Evolutionary conservation across 2,888 invertebrate species (phyloP), one percentile per base, ranked within the genome.

Genomic region (Drosophila paucipuncta): DNA sequence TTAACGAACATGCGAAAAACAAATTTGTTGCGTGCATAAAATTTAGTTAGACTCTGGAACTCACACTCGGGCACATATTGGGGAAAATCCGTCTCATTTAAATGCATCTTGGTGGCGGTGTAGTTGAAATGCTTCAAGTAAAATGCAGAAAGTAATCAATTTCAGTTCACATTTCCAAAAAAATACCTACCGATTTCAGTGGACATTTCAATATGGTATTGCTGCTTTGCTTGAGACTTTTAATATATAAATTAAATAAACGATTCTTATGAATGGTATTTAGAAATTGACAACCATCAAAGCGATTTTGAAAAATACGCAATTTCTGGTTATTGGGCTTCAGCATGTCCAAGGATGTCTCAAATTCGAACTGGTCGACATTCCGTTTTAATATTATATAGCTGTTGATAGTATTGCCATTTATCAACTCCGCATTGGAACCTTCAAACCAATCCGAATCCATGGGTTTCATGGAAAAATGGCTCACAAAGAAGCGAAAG

Each of bases 251-350:
- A 28, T 43, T 52, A 1, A 81, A 53, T 2, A 82, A 10, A 0
- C 61, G 72, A 77, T 75, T 80, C 7, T 63, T 60, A 13, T 82
- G 77, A 0, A 22, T 16, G 4, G 59, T 55, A 25, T 39, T 59
- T 3, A 74, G 35, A 11, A 80, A 62, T 2, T 52, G 22, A 35
- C 80, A 82, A 1, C 50, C 66, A n/a, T 82, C 77, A 16, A 83
- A 9, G 1, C 39, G 83, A 1, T 67, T n/a, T 30, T 80, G 39
- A 25, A 67, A 80, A 0, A 82, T 10, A 1, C 71, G 77, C 4
- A 72, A 4, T 25, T 10, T 41, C 10, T 50, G 57, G 10, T 67
- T 54, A 7, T 72, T 37, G 9, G 53, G 13, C n/a, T 31, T 50
- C 1, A 47, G 4, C 11, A 77, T 9, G 10, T 77, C 67, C 16